Base-by-base conservation (phyloP, 2,888 invertebrate genomes). In the Sarcophaga carnaria region DNA sequence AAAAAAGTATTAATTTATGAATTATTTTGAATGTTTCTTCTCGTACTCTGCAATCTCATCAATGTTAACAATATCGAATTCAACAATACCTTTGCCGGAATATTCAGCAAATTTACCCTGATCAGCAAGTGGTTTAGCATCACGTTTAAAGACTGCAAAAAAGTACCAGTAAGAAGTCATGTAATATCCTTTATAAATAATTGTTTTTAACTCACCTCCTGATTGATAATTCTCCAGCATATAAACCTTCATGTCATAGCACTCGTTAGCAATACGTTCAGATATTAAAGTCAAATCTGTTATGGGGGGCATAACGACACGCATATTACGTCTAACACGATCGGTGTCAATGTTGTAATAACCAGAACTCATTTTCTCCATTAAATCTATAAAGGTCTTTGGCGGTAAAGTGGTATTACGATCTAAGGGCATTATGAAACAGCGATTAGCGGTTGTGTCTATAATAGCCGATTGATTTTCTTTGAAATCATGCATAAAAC, bases 401-500 rank as follows among this genome's bases (percentile, higher is more conserved):
- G 99, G 99, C 63, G 96, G 96, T 90, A 97, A 94, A 87, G 98
- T 96, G 81, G 95, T 94, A 54, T 95, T 95, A 49, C 96, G 95
- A 94, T 98, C 97, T 91, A 99, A 94, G 0, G 97, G 96, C 97
- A 98, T 97, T 22, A 98, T 95, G 94, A 98, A 99, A 94, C 99
- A 99, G 47, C 97, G 96, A 77, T 94, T 94, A 60, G 95, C 95
- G 83, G 95, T 95, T 20, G 95, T 94, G 93, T 98, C 98, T 84
- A 97, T 95, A 87, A 98, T 98, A 91, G 96, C 96, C 59, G 96
- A 95, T 77, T 95, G 93, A 89, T 96, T 96, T 89, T 95, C 95
- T 89, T 96, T 96, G 93, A 99, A 99, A 93, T 99, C 98, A 91
- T 99, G 99, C 90, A 99, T 96, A 92, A 98, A 98, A 88, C 97